Conservation (phyloP, 2,888 invertebrate genomes). For the Nephrotoma flavescens region DNA sequence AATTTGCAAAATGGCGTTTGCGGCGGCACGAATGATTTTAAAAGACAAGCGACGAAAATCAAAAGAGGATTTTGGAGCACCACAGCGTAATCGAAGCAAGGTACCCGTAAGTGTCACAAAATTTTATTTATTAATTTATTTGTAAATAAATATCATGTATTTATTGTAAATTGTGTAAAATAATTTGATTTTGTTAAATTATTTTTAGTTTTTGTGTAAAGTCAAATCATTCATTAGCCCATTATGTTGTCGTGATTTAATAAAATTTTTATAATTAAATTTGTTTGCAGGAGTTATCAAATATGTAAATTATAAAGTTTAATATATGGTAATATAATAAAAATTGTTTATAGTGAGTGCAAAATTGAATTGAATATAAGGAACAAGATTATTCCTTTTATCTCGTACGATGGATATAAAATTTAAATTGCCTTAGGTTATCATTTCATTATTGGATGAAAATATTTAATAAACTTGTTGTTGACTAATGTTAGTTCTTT, state of each 20-base stretch:
- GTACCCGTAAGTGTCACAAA: constrained; percentile 34
- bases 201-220: not conserved
- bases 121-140: not conserved
- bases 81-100: constrained; percentile 64
- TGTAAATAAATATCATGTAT: not conserved
- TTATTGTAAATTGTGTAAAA: not conserved
- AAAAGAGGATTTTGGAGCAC: constrained; percentile 59
- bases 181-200: not conserved
- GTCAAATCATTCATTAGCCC: not conserved
- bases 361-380: not conserved
- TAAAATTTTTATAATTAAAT: not conserved
- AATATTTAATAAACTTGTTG: not conserved
- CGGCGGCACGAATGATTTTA: constrained; percentile 69
- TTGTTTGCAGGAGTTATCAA: not conserved
- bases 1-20: constrained; percentile 53
- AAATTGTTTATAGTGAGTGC: not conserved
- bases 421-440: too few relatives aligned
- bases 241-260: not conserved
- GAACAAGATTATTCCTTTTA: too few relatives aligned
- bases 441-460: not conserved
- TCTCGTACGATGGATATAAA: too few relatives aligned
- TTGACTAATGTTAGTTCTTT: not conserved
- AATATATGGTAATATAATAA: not conserved
- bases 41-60: constrained; percentile 72
- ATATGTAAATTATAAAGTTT: too few relatives aligned